phyloP scores from a whole-genome alignment of 1,140 invertebrate genomes.

The Orchesella cincta region DNA sequence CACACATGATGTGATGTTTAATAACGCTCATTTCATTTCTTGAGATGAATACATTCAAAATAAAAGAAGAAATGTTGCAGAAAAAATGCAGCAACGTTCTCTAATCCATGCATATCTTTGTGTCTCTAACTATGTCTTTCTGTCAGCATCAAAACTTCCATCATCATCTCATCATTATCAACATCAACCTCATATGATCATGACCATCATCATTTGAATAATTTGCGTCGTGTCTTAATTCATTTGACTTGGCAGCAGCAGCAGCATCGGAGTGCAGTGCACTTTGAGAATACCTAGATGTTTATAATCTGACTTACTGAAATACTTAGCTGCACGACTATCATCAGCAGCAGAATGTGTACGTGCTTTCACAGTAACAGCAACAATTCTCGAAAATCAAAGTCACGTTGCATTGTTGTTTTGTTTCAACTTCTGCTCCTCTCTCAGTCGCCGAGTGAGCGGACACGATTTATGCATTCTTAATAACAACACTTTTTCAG shows the following conservation, averaged over 20 bases:
- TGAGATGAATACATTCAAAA: background rate
- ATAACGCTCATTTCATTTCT: background rate
- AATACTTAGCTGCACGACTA: constrained; percentile 10
- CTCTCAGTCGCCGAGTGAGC: background rate
- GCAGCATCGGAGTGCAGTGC: background rate
- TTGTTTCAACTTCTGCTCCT: constrained; percentile 2
- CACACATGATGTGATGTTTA: constrained; percentile 1
- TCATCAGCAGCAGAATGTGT: background rate
- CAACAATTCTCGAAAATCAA: constrained; percentile 16
- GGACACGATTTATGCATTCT: constrained; percentile 17
- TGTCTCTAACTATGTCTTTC: background rate
- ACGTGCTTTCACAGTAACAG: constrained; percentile 13
- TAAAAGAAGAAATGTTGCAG: constrained; percentile 1
- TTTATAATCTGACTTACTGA: constrained; percentile 23
- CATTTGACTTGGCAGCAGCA: constrained; percentile 15
- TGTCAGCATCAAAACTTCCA: background rate
- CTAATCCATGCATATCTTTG: too few species aligned
- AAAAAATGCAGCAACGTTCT: background rate
- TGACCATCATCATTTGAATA: constrained; percentile 42
- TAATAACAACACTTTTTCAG: constrained; percentile 9
- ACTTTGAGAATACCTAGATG: background rate
- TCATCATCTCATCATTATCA: background rate
- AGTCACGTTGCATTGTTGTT: constrained; percentile 22
- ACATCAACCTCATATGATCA: constrained; percentile 11
- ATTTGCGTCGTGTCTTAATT: constrained; percentile 42